Conservation (phyloP, 2,888 invertebrate genomes). For the Gastracanthus pulcherrimus region DNA sequence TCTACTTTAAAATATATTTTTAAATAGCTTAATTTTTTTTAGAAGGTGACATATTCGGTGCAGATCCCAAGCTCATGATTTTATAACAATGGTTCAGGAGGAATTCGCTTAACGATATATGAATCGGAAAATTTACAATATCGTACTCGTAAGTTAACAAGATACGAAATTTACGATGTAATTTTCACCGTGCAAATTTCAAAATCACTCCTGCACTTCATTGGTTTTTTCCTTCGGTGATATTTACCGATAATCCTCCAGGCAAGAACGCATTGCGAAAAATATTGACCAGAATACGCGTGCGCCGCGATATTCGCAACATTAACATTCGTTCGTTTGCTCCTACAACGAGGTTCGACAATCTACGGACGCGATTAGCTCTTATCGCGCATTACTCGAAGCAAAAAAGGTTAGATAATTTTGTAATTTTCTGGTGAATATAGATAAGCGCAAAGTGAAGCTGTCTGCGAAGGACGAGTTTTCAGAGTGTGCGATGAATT, state of each 20-base stretch:
- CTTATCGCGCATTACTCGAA: not conserved
- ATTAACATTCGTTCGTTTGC: not conserved
- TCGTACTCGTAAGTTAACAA: too few relatives aligned
- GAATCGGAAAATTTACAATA: too few relatives aligned
- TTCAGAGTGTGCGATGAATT: not conserved
- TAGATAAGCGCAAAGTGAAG: not conserved
- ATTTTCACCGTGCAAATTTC: too few relatives aligned
- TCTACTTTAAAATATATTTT: too few relatives aligned
- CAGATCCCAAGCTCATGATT: too few relatives aligned
- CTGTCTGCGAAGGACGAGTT: not conserved
- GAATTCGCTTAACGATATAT: too few relatives aligned
- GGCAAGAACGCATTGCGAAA: not conserved
- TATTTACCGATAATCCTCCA: constrained; percentile 1
- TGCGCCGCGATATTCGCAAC: constrained; percentile 6
- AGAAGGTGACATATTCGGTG: too few relatives aligned
- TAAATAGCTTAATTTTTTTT: too few relatives aligned
- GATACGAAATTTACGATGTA: too few relatives aligned
- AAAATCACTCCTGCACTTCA: not conserved
- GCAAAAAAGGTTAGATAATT: constrained; percentile 5
- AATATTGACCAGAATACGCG: not conserved
- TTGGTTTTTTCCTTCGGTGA: not conserved
- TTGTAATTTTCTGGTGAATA: not conserved
- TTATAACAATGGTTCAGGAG: too few relatives aligned
- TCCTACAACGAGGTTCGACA: not conserved
- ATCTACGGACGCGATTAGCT: not conserved